Base-by-base conservation (phyloP, 2,113 vertebrate species). In the Spilogale gracilis region DNA sequence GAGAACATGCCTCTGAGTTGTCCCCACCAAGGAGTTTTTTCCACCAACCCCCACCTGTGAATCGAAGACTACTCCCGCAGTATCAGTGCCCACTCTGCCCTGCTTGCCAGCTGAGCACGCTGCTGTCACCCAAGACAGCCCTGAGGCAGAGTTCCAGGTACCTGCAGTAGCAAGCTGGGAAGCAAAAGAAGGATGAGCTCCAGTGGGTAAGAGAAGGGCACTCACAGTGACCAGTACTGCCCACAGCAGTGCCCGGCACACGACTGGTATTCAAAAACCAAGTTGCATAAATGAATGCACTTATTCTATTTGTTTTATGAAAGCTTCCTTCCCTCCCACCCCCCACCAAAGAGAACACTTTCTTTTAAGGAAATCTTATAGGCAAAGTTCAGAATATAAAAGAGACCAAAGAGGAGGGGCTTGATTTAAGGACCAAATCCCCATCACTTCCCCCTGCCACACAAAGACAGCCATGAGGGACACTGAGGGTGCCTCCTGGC, bases 181-280 rank as follows among this genome's bases (percentile, higher is more conserved):
- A 83, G 5, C 25, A 45, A 50, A 32, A 25, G n/a, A 38, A 84
- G 12, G 32, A 17, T 17, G 48, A 32, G 4, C 32, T 60, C 23
- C 2, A 43, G 8, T 1, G 9, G 45, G 2, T 7, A 43, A 25
- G 45, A 50, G 52, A 10, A 45, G 50, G 63, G 45, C 30, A 1
- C 17, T 10, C 4, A 11, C 2, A 20, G 6, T 0, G 0, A 21
- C 8, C 3, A 0, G 54, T 4, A 11, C 21, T 23, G 60, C 45
- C 50, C n/a, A 1, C 0, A 38, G 10, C 18, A 50, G 3, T 30
- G 76, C 54, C 52, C 14, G 12, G 27, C 6, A 13, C 6, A 58
- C 7, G 69, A 43, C 21, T 45, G 32, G n/a, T n/a, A 12, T 10
- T 69, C 69, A 74, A 56, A 32, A 67, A 63, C n/a, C 38, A 67